Percentiles rank a stretch among this genome's conserved stretches.
Conservation (phyloP, 2,888 invertebrate genomes). For the Cancer borealis region DNA sequence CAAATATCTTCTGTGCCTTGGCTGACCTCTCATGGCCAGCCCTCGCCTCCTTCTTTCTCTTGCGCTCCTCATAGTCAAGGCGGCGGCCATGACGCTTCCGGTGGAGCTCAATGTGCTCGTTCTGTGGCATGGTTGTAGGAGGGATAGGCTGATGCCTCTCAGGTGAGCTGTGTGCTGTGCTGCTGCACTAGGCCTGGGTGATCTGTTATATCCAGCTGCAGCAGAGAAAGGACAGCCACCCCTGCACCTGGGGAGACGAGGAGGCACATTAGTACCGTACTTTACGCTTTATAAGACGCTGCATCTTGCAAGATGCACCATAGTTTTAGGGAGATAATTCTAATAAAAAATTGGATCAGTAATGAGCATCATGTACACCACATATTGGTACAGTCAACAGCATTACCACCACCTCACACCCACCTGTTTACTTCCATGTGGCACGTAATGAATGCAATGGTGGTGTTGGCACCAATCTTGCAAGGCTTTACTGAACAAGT, state of each 20-base stretch:
- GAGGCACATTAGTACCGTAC: conserved; percentile 62
- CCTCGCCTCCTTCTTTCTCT: conserved; percentile 96
- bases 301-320: too few species aligned
- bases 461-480: too few species aligned
- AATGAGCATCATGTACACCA: too few species aligned
- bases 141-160: not conserved
- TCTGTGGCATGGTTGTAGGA: conserved; percentile 91
- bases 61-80: conserved; percentile 98
- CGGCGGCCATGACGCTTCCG: conserved; percentile 97
- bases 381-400: too few species aligned
- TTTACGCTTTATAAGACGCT: not conserved
- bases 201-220: not conserved
- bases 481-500: too few species aligned
- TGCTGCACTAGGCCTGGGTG: not conserved
- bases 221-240: not conserved
- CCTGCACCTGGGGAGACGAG: conserved; percentile 68
- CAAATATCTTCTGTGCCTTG: conserved; percentile 94
- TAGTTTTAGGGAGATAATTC: too few species aligned
- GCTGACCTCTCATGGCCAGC: conserved; percentile 94
- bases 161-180: not conserved
- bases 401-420: too few species aligned
- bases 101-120: conserved; percentile 99
- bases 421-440: too few species aligned
- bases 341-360: too few species aligned
- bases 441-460: too few species aligned